Conservation (phyloP, 2,888 invertebrate species). For the Pharmacophagus antenor region DNA sequence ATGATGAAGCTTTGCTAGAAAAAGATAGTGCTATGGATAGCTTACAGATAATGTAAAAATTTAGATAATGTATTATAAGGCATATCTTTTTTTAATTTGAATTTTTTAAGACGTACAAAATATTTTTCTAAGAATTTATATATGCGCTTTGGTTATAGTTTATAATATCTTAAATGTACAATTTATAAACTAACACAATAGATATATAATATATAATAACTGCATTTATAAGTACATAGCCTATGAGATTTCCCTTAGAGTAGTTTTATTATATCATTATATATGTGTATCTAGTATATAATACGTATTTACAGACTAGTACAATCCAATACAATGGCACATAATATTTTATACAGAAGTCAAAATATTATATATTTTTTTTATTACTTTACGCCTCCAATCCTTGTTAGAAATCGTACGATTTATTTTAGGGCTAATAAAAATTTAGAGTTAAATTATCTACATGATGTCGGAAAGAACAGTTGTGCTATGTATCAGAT, state of each 20-base stretch:
- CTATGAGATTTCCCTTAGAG: slow-evolving; percentile 22
- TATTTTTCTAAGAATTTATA: background rate
- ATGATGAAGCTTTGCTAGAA: slow-evolving; percentile 8
- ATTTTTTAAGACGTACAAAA: background rate
- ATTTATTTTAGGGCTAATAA: no score
- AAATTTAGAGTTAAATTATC: no score
- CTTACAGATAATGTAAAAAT: background rate
- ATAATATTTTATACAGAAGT: slow-evolving; percentile 24
- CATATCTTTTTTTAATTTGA: background rate
- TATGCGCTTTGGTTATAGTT: slow-evolving; percentile 31
- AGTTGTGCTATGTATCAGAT: slow-evolving; percentile 25
- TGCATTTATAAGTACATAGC: background rate
- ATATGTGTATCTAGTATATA: slow-evolving; percentile 9
- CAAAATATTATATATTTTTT: no score
- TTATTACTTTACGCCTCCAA: no score
- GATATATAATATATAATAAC: background rate
- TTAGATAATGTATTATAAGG: no score
- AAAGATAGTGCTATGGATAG: background rate
- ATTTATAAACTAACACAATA: slow-evolving; percentile 7
- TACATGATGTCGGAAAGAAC: background rate
- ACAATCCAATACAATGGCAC: slow-evolving; percentile 49
- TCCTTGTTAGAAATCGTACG: no score
- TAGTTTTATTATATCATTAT: slow-evolving; percentile 19
- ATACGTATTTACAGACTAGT: slow-evolving; percentile 45
- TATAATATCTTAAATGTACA: slow-evolving; percentile 16